Evolutionary conservation across 2,888 invertebrate genomes (phyloP).

Genomic region (Agrochola circellaris): DNA sequence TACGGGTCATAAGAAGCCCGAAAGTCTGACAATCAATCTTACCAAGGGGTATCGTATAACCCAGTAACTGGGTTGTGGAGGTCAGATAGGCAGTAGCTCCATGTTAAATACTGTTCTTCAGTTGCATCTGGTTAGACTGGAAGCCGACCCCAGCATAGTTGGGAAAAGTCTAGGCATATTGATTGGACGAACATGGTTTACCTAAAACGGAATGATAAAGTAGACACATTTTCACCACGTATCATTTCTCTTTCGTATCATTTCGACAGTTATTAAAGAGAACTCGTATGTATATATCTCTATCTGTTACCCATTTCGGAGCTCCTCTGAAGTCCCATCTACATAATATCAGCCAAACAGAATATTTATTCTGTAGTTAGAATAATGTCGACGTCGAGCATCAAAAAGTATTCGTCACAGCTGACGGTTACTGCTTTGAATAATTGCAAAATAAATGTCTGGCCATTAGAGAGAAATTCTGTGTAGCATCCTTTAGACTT

Average conservation of each 20-base stretch:
- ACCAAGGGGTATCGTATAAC: no score
- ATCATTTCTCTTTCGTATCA: background rate
- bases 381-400: constrained; percentile 51
- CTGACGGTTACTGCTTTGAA: constrained; percentile 61
- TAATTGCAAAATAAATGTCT: constrained; percentile 59
- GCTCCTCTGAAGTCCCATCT: constrained; percentile 35
- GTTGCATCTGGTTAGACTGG: no score
- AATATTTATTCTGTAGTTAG: constrained; percentile 59
- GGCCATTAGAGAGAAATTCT: constrained; percentile 45
- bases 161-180: no score
- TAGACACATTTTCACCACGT: background rate
- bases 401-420: constrained; percentile 61
- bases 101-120: no score
- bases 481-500: constrained; percentile 4
- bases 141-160: no score
- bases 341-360: constrained; percentile 55
- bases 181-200: no score
- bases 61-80: no score
- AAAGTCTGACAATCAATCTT: no score
- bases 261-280: background rate
- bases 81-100: no score
- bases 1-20: no score
- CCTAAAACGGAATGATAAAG: background rate
- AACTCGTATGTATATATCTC: constrained; percentile 5
- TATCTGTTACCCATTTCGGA: constrained; percentile 46